Conservation (phyloP, 1,140 invertebrate genomes). For the Teleogryllus occipitalis region DNA sequence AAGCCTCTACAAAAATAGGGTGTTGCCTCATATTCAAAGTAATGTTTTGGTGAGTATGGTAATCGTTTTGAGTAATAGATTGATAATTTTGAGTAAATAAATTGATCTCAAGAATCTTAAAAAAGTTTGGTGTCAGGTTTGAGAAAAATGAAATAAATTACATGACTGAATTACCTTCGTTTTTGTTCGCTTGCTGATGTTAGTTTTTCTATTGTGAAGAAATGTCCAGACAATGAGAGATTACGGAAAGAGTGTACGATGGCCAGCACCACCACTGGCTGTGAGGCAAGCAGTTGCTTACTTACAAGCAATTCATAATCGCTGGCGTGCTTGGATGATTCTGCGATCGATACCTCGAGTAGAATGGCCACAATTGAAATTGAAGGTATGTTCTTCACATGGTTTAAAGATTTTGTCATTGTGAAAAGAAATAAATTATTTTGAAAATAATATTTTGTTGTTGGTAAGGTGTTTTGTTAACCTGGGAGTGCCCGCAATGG, state of each 20-base stretch:
- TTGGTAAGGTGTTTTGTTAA: too few relatives aligned
- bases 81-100: too few relatives aligned
- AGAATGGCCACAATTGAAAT: constrained; percentile 76
- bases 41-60: too few relatives aligned
- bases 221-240: constrained; percentile 51
- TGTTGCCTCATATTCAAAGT: not conserved
- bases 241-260: constrained; percentile 69
- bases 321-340: constrained; percentile 85
- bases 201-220: constrained; percentile 21
- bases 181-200: not conserved
- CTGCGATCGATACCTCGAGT: constrained; percentile 67
- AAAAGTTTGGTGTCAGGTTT: not conserved
- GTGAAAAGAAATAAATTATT: too few relatives aligned
- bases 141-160: not conserved
- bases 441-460: too few relatives aligned
- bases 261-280: constrained; percentile 69
- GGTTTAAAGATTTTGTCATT: too few relatives aligned
- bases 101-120: not conserved
- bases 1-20: too few relatives aligned
- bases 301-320: constrained; percentile 54
- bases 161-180: not conserved
- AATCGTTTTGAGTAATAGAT: too few relatives aligned
- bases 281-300: constrained; percentile 48
- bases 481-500: too few relatives aligned
- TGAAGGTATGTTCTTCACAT: constrained; percentile 47